Conservation (phyloP, 2,113 vertebrate species). For the Scomber japonicus region DNA sequence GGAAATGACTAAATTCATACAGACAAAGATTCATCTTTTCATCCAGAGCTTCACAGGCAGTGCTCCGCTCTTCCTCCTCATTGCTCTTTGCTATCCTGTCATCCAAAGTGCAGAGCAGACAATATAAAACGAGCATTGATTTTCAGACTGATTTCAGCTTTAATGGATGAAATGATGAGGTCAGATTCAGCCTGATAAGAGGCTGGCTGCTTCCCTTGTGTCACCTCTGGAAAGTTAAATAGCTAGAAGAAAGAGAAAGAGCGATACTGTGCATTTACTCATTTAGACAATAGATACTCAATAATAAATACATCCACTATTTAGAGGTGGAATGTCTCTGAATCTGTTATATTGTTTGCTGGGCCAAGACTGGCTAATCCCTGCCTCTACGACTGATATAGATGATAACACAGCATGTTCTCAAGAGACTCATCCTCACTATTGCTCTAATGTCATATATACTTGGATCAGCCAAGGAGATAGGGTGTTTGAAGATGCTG, state of each 20-base stretch:
- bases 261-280: not conserved
- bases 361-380: slow-evolving; percentile 14
- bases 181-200: slow-evolving; percentile 29
- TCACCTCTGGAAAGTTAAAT: slow-evolving; percentile 14
- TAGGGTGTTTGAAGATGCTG: slow-evolving; percentile 24
- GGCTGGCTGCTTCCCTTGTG: slow-evolving; percentile 9
- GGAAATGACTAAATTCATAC: slow-evolving; percentile 48
- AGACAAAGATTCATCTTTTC: slow-evolving; percentile 35
- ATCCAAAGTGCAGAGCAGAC: slow-evolving; percentile 10
- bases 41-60: slow-evolving; percentile 17
- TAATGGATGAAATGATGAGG: slow-evolving; percentile 48
- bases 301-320: not conserved
- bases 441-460: slow-evolving; percentile 13
- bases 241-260: not conserved
- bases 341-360: slow-evolving; percentile 32
- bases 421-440: slow-evolving; percentile 26
- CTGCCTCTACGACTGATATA: slow-evolving; percentile 22
- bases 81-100: not conserved
- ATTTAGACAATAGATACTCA: slow-evolving; percentile 1
- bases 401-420: slow-evolving; percentile 14
- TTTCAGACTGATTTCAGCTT: slow-evolving; percentile 55
- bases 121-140: slow-evolving; percentile 31
- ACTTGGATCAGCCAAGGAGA: slow-evolving; percentile 29
- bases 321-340: slow-evolving; percentile 7
- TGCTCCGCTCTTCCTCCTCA: slow-evolving; percentile 1